Conservation (phyloP, 2,797 vertebrate species). For the Miichthys miiuy region DNA sequence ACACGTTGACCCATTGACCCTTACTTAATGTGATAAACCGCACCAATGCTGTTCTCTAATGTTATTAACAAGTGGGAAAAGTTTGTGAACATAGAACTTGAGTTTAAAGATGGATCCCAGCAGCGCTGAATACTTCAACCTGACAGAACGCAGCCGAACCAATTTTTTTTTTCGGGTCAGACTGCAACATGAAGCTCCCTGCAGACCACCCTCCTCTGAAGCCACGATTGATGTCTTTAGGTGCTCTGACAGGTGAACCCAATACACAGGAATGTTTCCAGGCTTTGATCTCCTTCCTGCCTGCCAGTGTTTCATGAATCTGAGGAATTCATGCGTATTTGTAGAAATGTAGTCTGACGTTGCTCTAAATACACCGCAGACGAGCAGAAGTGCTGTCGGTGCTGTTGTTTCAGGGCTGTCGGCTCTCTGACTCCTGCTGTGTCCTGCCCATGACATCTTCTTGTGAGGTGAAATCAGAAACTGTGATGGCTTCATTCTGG, state of each 20-base stretch:
- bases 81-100: background rate
- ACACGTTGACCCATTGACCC: background rate
- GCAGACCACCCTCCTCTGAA: slow-evolving; percentile 64
- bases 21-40: background rate
- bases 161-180: slow-evolving; percentile 1
- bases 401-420: slow-evolving; percentile 65
- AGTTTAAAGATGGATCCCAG: slow-evolving; percentile 19
- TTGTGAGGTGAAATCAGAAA: slow-evolving; percentile 46
- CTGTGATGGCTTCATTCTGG: slow-evolving; percentile 21
- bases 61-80: slow-evolving; percentile 4
- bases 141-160: slow-evolving; percentile 24
- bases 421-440: slow-evolving; percentile 59
- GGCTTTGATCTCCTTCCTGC: slow-evolving; percentile 63
- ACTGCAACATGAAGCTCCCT: slow-evolving; percentile 49
- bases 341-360: slow-evolving; percentile 61
- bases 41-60: background rate
- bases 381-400: slow-evolving; percentile 43
- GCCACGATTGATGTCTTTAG: slow-evolving; percentile 63
- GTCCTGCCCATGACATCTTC: slow-evolving; percentile 38
- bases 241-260: slow-evolving; percentile 71
- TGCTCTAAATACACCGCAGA: slow-evolving; percentile 36
- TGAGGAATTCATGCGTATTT: slow-evolving; percentile 67
- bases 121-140: slow-evolving; percentile 39
- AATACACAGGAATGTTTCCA: slow-evolving; percentile 67
- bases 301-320: slow-evolving; percentile 47